phyloP scores from a whole-genome alignment of 2,888 invertebrate species.

The Pedicia rivosa region DNA sequence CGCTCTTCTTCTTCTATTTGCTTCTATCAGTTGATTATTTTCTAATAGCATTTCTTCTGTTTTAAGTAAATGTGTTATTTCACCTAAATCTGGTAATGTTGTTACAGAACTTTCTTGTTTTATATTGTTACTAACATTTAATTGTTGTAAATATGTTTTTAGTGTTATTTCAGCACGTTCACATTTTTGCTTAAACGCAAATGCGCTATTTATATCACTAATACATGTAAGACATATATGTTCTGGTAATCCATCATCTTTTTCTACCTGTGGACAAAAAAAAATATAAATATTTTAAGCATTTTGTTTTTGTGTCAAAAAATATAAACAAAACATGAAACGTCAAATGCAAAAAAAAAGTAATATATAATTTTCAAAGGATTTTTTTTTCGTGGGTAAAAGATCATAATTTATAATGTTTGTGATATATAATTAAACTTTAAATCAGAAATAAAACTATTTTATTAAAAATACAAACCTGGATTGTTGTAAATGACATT shows the following conservation, averaged over 20 bases:
- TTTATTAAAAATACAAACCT: conserved; percentile 5
- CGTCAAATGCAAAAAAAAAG: neutral
- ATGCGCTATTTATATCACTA: conserved; percentile 27
- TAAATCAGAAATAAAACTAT: too few species aligned
- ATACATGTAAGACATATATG: conserved; percentile 27
- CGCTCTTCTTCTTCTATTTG: conserved; percentile 4
- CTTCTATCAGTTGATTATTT: conserved; percentile 1
- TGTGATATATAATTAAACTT: too few species aligned
- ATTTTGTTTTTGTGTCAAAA: too few species aligned
- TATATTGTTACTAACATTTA: conserved; percentile 9
- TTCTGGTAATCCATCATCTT: conserved; percentile 25
- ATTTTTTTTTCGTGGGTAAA: too few species aligned
- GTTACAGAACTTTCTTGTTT: conserved; percentile 8
- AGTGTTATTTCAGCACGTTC: conserved; percentile 26
- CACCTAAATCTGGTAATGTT: conserved; percentile 3
- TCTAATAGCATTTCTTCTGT: neutral
- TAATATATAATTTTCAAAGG: neutral
- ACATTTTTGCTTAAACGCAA: conserved; percentile 28
- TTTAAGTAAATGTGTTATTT: conserved; percentile 2
- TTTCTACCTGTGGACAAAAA: conserved; percentile 17
- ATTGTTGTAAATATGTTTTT: conserved; percentile 19
- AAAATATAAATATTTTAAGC: neutral
- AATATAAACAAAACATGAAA: too few species aligned
- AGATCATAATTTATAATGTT: neutral
- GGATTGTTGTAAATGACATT: conserved; percentile 8